A percentile compares a stretch with the other conserved stretches of the same genome.
phyloP scores from a whole-genome alignment of 2,797 vertebrate genomes.

The Sus cebifrons region DNA sequence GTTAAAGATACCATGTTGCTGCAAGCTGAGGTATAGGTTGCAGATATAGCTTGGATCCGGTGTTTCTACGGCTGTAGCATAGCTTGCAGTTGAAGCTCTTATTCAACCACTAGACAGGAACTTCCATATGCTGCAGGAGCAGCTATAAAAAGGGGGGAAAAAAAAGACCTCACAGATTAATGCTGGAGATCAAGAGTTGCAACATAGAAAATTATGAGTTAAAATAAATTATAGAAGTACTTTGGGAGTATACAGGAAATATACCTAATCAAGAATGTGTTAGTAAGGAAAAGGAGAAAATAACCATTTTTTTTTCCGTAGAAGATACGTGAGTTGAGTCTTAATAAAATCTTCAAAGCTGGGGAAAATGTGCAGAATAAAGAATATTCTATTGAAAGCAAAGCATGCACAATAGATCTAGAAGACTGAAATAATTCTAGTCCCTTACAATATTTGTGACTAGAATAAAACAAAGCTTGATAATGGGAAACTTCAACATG shows the following conservation, averaged over 20 bases:
- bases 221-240: not conserved
- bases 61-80: too few relatives aligned
- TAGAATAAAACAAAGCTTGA: not conserved
- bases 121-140: too few relatives aligned
- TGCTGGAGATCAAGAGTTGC: not conserved
- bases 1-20: too few relatives aligned
- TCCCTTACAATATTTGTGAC: not conserved
- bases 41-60: too few relatives aligned
- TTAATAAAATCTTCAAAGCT: not conserved
- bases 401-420: not conserved
- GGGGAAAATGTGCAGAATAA: not conserved
- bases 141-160: too few relatives aligned
- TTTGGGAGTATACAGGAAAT: not conserved
- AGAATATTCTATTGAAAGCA: not conserved
- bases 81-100: too few relatives aligned
- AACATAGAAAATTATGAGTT: not conserved
- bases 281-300: not conserved
- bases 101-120: too few relatives aligned
- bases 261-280: not conserved
- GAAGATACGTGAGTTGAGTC: not conserved
- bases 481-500: not conserved
- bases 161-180: not conserved
- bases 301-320: not conserved
- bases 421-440: not conserved
- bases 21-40: too few relatives aligned